Conservation (phyloP, 2,888 invertebrate species). For the Lacanobia oleracea region DNA sequence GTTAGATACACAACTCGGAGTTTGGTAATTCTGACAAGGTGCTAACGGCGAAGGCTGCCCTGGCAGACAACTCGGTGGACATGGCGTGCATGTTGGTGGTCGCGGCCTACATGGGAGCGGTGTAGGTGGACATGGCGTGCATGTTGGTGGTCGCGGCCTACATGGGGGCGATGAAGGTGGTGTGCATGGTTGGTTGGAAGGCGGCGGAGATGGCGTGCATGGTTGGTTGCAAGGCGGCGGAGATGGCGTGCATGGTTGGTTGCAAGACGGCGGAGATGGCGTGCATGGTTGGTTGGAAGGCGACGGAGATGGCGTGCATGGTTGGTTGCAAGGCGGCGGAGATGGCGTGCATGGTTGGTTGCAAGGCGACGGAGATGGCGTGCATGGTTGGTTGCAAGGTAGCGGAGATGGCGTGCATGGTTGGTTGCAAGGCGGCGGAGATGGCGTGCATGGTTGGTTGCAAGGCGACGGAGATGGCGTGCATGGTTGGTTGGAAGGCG, state of each 20-base stretch:
- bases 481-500: too few relatives aligned
- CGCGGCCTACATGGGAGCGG: neutral
- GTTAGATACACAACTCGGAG: neutral
- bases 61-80: neutral
- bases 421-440: too few relatives aligned
- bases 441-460: too few relatives aligned
- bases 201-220: neutral
- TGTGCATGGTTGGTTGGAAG: neutral
- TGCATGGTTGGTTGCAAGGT: too few relatives aligned
- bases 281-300: neutral
- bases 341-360: neutral
- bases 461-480: neutral
- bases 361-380: too few relatives aligned
- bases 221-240: neutral
- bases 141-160: neutral
- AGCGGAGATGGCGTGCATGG: too few relatives aligned
- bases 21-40: neutral
- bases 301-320: neutral
- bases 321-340: neutral
- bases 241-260: neutral
- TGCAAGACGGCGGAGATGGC: neutral
- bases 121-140: neutral
- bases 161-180: neutral
- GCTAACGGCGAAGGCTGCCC: neutral
- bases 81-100: too few relatives aligned